phyloP scores from a whole-genome alignment of 2,113 vertebrate species.

The Rattus rattus region DNA sequence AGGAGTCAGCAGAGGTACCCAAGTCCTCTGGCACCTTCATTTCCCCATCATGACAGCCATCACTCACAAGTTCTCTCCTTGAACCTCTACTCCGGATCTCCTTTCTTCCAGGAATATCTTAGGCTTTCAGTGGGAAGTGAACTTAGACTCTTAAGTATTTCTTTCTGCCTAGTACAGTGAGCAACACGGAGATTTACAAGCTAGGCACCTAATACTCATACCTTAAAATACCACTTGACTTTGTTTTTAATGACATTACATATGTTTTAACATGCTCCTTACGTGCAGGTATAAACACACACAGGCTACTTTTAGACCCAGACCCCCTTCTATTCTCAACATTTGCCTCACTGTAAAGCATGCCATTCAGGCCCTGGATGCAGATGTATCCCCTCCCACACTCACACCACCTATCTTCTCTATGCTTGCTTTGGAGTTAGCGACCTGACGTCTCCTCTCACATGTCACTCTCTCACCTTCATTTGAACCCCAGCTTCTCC shows the following conservation, averaged over 20 bases:
- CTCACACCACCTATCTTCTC: background rate
- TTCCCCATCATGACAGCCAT: background rate
- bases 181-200: background rate
- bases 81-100: background rate
- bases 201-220: background rate
- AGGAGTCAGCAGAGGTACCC: background rate
- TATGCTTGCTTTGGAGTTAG: background rate
- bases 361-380: background rate
- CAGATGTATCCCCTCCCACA: background rate
- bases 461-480: background rate
- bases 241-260: background rate
- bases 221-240: background rate
- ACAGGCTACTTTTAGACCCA: background rate
- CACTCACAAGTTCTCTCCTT: background rate
- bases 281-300: background rate
- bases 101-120: background rate
- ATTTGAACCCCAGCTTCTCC: background rate
- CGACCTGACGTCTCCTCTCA: background rate
- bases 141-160: background rate
- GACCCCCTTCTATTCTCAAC: background rate
- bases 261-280: background rate
- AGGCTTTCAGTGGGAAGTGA: background rate
- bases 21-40: background rate
- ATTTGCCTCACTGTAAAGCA: background rate
- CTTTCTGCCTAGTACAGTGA: background rate